These are phyloP conservation scores for Salvelinus namaycush DNA, from an alignment of 2,113 vertebrate genomes.

Conservation along the genomic window DNA sequence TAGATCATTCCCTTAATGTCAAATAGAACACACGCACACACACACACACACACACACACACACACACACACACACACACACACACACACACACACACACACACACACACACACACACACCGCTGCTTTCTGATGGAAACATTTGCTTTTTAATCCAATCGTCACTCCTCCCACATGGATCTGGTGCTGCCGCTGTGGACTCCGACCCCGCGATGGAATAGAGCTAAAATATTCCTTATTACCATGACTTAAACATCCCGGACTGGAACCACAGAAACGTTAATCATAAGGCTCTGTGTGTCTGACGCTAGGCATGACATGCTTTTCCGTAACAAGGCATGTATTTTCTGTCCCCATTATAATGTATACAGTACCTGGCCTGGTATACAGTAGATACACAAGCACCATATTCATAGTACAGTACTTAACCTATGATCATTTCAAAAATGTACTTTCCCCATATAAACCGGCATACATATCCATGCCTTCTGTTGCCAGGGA, in stretches of 20 bases:
- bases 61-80: not conserved
- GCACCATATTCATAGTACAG: slow-evolving; percentile 39
- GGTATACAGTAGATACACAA: slow-evolving; percentile 39
- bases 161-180: slow-evolving; percentile 72
- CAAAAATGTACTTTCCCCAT: slow-evolving; percentile 36
- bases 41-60: slow-evolving; percentile 25
- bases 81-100: not conserved
- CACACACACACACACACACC: slow-evolving; percentile 25
- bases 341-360: not conserved
- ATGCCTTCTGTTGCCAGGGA: slow-evolving; percentile 62
- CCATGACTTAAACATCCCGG: slow-evolving; percentile 64
- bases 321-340: not conserved
- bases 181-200: slow-evolving; percentile 61
- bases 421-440: slow-evolving; percentile 11
- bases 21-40: no score
- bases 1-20: no score
- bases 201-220: slow-evolving; percentile 48
- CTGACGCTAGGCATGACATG: slow-evolving; percentile 4
- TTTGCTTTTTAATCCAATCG: slow-evolving; percentile 76
- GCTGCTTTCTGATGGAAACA: slow-evolving; percentile 77
- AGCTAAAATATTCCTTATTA: slow-evolving; percentile 68
- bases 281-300: slow-evolving; percentile 52
- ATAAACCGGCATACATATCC: slow-evolving; percentile 49
- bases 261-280: slow-evolving; percentile 58
- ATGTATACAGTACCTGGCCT: not conserved